A percentile compares a stretch with the other conserved stretches of the same genome.
Conservation (phyloP, 1,140 invertebrate species). For the Sipha flava region DNA sequence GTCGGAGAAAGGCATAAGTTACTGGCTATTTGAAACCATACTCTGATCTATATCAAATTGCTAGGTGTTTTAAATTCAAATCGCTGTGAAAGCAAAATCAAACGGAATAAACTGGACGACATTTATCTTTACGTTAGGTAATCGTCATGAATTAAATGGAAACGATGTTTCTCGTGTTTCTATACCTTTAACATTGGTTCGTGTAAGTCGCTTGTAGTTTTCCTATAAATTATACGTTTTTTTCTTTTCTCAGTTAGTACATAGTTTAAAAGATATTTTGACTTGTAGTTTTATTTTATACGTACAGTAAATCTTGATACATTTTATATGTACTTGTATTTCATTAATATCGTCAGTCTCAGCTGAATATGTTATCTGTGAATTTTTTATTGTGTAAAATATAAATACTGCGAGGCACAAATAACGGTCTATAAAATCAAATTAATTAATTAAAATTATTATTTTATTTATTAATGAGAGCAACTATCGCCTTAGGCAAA, state of each 20-base stretch:
- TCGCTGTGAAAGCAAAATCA: not conserved
- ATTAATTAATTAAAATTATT: not conserved
- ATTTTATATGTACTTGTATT: too few species aligned
- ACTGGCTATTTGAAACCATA: not conserved
- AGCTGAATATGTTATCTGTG: too few species aligned
- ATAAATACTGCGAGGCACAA: not conserved
- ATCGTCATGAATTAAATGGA: not conserved
- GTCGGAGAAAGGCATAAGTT: slow-evolving; percentile 19
- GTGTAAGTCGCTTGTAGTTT: not conserved
- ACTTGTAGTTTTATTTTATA: not conserved
- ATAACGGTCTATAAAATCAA: not conserved
- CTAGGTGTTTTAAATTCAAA: not conserved
- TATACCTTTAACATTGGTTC: not conserved
- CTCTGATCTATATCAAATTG: slow-evolving; percentile 6
- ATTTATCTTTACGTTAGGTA: not conserved
- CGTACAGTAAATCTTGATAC: not conserved
- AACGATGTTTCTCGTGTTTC: not conserved
- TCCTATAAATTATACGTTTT: not conserved
- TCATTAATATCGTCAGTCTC: too few species aligned
- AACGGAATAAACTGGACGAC: not conserved
- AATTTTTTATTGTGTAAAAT: too few species aligned
- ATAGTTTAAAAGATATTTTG: not conserved
- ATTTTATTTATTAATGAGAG: not conserved
- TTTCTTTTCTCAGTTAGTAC: not conserved
- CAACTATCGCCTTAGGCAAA: not conserved